Evolutionary conservation across 2,113 vertebrate species (phyloP).

Genomic region (Microcebus griseorufus): DNA sequence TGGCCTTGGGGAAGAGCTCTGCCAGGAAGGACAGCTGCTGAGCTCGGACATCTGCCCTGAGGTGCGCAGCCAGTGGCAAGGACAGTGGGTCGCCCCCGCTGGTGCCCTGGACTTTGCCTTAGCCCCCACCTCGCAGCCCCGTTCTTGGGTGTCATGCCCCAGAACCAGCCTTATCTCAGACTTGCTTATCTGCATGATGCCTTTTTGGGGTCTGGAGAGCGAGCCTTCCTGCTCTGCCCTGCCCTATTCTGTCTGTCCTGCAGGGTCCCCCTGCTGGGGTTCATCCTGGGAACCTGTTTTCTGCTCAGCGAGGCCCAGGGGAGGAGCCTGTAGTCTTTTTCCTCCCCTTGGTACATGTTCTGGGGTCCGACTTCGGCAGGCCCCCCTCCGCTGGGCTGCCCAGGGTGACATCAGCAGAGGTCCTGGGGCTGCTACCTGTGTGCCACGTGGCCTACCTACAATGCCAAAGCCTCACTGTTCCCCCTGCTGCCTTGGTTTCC

Average conservation of each 20-base stretch:
- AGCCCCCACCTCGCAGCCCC: not conserved
- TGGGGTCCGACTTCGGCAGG: not conserved
- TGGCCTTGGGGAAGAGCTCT: not conserved
- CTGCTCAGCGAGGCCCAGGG: not conserved
- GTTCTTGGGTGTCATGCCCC: not conserved
- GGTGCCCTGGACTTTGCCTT: not conserved
- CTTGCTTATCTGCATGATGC: constrained; percentile 33
- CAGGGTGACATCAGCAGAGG: not conserved
- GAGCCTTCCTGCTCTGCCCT: not conserved
- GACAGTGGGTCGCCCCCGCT: not conserved
- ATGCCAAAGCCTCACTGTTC: constrained; percentile 49
- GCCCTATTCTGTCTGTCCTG: not conserved
- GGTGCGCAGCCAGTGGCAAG: not conserved
- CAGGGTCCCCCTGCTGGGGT: not conserved
- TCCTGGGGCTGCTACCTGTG: not conserved
- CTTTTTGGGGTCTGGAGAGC: not conserved
- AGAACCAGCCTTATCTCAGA: constrained; percentile 50
- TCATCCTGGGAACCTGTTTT: not conserved
- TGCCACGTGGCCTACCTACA: not conserved
- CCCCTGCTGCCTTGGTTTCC: constrained; percentile 16
- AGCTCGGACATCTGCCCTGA: not conserved
- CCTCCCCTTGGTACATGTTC: not conserved
- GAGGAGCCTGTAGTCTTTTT: not conserved
- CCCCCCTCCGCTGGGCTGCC: not conserved
- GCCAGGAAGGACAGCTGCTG: not conserved